Evolutionary conservation across 2,797 vertebrate genomes (phyloP), one percentile per base, ranked within the genome.

Genomic region (Benthosema pterotum): DNA sequence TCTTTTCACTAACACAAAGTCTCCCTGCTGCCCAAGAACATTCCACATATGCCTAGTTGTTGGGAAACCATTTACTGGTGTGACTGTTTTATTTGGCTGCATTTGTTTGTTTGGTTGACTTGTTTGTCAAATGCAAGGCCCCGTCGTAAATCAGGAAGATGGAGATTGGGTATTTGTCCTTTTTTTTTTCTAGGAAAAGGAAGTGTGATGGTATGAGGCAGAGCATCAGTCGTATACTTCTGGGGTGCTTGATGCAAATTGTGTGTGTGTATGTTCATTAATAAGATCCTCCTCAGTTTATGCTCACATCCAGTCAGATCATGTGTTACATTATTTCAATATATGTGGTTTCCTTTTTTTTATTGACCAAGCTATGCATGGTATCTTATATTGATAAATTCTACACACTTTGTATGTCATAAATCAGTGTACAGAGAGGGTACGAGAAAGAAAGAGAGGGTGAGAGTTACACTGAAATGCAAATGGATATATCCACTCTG

Each of bases 11-110:
- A 69, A 60, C 68, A 14, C 55, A 16, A 17, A 67, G 55, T 60
- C 68, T 47, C 12, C 25, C 61, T 0, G 2, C 57, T 53, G 42
- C 46, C 38, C 32, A 15, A 15, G 49, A 65, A 61, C 42, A 65
- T 74, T 62, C 50, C 64, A 59, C 57, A 42, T 48, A 52, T 1
- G 47, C 71, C 55, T 50, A 71, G 59, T 60, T 65, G 57, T 74
- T 71, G 59, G 68, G 64, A 82, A 72, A 71, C 65, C 70, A 48
- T 80, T 80, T 69, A 70, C 69, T 78, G 74, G 60, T 75, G 76
- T 70, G 56, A 49, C 1, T 63, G 53, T 48, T 49, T 42, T 18
- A 5, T 60, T 79, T 60, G 59, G 32, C 60, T 74, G 60, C 51
- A 64, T 60, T 28, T 55, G 32, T 15, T 71, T 65, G 65, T 69